phyloP scores from a whole-genome alignment of 2,113 vertebrate species.

The Psophia crepitans region DNA sequence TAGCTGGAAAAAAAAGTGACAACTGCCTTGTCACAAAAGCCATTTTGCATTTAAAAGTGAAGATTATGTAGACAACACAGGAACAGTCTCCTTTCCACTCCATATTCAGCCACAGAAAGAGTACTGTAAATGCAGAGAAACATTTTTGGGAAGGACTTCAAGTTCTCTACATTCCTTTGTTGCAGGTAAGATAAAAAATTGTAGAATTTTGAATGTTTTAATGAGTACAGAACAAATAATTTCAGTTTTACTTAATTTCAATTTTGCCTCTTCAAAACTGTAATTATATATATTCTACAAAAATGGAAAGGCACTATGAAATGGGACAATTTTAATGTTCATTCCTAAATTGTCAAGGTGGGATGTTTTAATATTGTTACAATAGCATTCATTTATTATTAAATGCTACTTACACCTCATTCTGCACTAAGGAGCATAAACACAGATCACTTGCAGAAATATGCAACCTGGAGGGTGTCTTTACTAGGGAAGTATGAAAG shows the following conservation, averaged over 20 bases:
- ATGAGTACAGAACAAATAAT: background rate
- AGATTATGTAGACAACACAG: background rate
- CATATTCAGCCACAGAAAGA: background rate
- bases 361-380: background rate
- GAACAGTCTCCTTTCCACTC: background rate
- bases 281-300: background rate
- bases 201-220: background rate
- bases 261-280: background rate
- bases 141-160: background rate
- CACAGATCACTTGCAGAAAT: background rate
- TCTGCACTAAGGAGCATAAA: background rate
- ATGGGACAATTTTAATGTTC: background rate
- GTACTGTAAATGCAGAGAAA: background rate
- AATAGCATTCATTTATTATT: background rate
- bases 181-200: background rate
- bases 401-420: background rate
- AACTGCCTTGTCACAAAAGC: background rate
- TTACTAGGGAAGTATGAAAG: background rate
- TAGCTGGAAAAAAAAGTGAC: background rate
- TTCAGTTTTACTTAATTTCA: background rate
- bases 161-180: background rate
- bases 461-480: background rate
- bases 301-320: background rate
- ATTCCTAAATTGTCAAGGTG: background rate
- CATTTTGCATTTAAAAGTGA: background rate